Base-by-base conservation (phyloP, 2,113 vertebrate genomes). In the Aegotheles bennettii region DNA sequence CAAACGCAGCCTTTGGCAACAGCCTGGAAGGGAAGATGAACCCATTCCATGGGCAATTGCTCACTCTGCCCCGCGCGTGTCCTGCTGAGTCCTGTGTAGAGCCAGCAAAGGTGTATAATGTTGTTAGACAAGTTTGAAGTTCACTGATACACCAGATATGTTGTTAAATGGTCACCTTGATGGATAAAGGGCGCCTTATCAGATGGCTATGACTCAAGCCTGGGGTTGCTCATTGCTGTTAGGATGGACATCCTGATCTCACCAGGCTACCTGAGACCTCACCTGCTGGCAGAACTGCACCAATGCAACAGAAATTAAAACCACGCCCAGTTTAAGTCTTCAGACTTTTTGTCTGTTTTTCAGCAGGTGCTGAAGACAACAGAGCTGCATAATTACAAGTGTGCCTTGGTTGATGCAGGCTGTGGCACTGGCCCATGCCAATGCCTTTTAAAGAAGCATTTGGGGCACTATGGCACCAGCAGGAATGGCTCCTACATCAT, bases 111-210 rank as follows among this genome's bases (percentile, higher is more conserved):
- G 28, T 8, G 3, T 14, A 9, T 5, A 11, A 28, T 5, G 23
- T 23, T 43, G 36, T 43, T 13, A 12, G 33, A 10, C 10, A 26
- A 19, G 12, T 29, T 36, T 48, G 26, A 71, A 77, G 11, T n/a
- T 65, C 35, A 19, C 19, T 7, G 50, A 15, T 13, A 36, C 16
- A 5, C 33, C 45, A 19, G 14, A 31, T 16, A 24, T 1, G 1
- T 7, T 86, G n/a, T 38, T 65, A 65, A 79, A 25, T 0, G 0
- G 13, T 40, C 3, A 0, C 9, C 16, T 13, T 23, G 23, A 9
- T 18, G 31, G 9, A 16, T 42, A 38, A 43, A 50, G 33, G 1
- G 0, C 5, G 1, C 33, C 48, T 25, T 25, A 50, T 50, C 28
- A 33, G 35, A 8, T 0, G 6, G 16, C 13, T 64, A 42, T 47